phyloP scores from a whole-genome alignment of 2,797 vertebrate genomes.

The Sus cebifrons region DNA sequence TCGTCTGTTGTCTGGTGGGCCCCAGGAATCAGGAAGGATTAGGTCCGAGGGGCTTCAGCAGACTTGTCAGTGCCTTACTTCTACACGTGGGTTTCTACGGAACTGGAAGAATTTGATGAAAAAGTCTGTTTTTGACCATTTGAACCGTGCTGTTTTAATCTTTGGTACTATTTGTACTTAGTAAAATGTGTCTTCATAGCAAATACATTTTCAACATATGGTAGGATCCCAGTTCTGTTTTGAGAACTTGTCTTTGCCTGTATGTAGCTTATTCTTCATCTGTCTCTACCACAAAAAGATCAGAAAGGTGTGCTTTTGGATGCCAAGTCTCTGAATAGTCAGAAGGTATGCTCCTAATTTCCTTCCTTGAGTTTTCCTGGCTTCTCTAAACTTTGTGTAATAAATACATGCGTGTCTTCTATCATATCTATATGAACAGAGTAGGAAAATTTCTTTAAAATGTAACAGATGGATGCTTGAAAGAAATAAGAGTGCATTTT shows the following conservation, averaged over 20 bases:
- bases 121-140: accelerated
- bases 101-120: background rate
- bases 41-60: no score
- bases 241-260: accelerated
- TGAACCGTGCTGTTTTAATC: background rate
- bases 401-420: background rate
- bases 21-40: no score
- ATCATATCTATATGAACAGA: accelerated
- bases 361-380: background rate
- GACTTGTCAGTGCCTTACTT: no score
- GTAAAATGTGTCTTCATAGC: background rate
- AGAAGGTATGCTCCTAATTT: background rate
- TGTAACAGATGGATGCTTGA: accelerated
- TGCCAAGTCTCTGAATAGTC: background rate
- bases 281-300: no score
- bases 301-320: accelerated
- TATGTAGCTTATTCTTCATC: accelerated
- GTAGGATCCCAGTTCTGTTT: background rate
- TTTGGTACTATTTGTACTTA: background rate
- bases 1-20: no score
- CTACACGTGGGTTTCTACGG: accelerated
- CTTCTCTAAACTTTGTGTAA: background rate
- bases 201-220: accelerated
- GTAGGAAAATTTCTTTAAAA: background rate
- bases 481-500: background rate